Evolutionary conservation across 2,888 invertebrate genomes (phyloP), one percentile per base, ranked within the genome.

Genomic region (Ennomos fuscantarius): DNA sequence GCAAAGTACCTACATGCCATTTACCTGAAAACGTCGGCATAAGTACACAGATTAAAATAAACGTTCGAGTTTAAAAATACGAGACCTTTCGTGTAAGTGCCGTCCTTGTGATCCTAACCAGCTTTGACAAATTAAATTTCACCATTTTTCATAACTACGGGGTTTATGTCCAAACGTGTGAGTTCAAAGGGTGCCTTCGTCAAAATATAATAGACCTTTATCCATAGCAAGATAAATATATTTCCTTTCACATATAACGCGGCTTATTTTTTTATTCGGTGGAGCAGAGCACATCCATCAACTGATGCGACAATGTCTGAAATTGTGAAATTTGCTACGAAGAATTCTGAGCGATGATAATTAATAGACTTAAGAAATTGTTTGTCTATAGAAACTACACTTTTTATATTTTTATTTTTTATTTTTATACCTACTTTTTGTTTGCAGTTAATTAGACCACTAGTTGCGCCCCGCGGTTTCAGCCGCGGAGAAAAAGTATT

Each of bases 211-310:
- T 61, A 48, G 56, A 42, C 52, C 42, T 60, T 52, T 62, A 58
- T 47, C 54, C 15, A 51, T 52, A 57, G 40, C 49, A 44, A 59
- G 43, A 55, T 58, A 59, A 63, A 64, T 58, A 57, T 59, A 56
- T 60, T 59, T 62, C 49, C 36, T 52, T 48, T 39, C 34, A 34
- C 55, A 60, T 33, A 48, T 44, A 51, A 61, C 43, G 36, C 35
- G 48, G 41, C 48, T 46, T 58, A 43, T 35, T 41, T 54, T n/a
- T 62, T 66, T 48, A 48, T 62, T 62, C 61, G 53, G 55, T 47
- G 44, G 9, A 31, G 40, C 55, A 47, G 47, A 37, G 11, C 46
- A 55, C 68, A 73, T 72, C 68, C 62, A 68, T 70, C 69, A 70
- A 15, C n/a, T 58, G 34, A 8, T 44, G 45, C 59, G 55, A 61